A percentile compares a stretch with the other conserved stretches of the same genome.
Evolutionary conservation across 2,113 vertebrate genomes (phyloP).

Genomic region (Aegithalos caudatus): DNA sequence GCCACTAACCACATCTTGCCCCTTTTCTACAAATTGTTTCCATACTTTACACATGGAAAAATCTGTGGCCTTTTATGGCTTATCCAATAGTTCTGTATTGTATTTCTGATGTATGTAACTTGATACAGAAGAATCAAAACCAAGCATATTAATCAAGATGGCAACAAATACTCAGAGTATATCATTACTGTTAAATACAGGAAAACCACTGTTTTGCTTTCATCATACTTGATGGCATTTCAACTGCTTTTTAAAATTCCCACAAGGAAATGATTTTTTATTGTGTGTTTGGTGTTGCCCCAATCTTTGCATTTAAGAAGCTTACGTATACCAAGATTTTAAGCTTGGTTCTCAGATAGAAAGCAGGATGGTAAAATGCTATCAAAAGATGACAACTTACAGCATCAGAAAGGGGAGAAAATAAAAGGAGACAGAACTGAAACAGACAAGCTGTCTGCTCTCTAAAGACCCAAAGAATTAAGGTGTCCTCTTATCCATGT

Average conservation of each 20-base stretch:
- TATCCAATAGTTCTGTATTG: not conserved
- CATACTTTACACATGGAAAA: not conserved
- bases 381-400: not conserved
- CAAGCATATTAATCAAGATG: not conserved
- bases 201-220: not conserved
- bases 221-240: not conserved
- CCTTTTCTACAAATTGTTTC: not conserved
- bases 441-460: not conserved
- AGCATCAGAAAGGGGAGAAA: not conserved
- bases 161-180: not conserved
- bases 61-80: not conserved
- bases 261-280: not conserved
- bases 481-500: not conserved
- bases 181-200: not conserved
- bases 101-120: not conserved
- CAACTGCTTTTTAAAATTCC: not conserved
- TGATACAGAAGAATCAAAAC: not conserved
- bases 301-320: not conserved
- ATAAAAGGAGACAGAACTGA: not conserved
- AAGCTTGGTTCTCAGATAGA: not conserved
- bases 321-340: not conserved
- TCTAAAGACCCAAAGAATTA: not conserved
- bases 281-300: rapidly evolving
- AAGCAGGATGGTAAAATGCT: not conserved
- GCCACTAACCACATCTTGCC: not conserved